Percentiles rank a stretch among this genome's conserved stretches.
phyloP scores from a whole-genome alignment of 2,797 vertebrate species.

The Pipistrellus pipistrellus region DNA sequence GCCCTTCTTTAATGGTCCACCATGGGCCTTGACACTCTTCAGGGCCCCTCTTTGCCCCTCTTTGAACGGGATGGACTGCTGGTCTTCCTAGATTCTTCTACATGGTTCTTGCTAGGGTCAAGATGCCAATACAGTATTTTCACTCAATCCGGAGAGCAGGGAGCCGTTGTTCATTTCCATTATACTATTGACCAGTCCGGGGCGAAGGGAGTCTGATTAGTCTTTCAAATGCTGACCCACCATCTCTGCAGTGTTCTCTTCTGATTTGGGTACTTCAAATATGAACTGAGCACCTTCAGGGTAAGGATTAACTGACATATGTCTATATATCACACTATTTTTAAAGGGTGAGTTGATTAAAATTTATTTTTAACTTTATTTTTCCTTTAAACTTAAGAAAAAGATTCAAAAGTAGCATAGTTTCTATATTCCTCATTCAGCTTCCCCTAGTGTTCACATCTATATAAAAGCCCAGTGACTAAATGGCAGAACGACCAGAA shows the following conservation, averaged over 20 bases:
- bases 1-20: background rate
- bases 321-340: background rate
- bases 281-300: background rate
- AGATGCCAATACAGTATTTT: slow-evolving; percentile 7
- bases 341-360: slow-evolving; percentile 13
- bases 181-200: background rate
- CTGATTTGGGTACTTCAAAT: slow-evolving; percentile 21
- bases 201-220: background rate
- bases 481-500: no score
- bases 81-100: slow-evolving; percentile 27
- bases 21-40: background rate
- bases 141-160: background rate
- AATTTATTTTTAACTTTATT: background rate
- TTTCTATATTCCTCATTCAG: slow-evolving; percentile 14
- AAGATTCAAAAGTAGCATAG: slow-evolving; percentile 15
- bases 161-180: background rate
- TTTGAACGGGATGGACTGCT: background rate
- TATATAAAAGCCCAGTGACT: no score
- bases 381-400: slow-evolving; percentile 51
- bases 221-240: background rate
- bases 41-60: background rate
- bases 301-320: slow-evolving; percentile 2
- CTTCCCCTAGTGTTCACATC: slow-evolving; percentile 25
- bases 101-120: slow-evolving; percentile 26
- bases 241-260: slow-evolving; percentile 10